Conservation (phyloP, 2,797 vertebrate species). For the Tragelaphus eurycerus region DNA sequence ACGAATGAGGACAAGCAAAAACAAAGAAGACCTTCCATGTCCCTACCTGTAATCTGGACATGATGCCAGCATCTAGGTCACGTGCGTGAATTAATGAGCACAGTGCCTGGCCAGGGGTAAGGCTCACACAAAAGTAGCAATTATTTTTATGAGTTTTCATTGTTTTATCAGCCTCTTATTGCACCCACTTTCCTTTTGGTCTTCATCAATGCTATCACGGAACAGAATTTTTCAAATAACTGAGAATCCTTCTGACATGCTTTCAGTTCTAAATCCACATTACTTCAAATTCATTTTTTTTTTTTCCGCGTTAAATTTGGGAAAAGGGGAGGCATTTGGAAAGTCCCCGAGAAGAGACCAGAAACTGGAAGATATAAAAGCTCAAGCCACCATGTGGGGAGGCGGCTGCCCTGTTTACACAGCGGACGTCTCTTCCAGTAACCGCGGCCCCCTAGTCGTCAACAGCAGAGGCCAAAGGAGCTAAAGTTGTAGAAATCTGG, state of each 20-base stretch:
- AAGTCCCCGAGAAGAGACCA: conserved; percentile 77
- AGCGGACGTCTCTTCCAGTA: conserved; percentile 76
- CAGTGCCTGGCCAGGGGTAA: background rate
- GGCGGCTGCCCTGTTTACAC: conserved; percentile 61
- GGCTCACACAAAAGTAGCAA: fast-evolving
- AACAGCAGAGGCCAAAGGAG: background rate
- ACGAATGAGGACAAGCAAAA: background rate
- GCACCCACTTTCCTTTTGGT: background rate
- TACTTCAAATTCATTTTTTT: background rate
- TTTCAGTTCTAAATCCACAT: background rate
- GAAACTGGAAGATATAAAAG: conserved; percentile 76
- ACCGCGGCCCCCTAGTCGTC: conserved; percentile 12
- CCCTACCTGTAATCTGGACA: background rate
- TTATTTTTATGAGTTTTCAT: background rate
- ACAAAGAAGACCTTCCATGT: background rate
- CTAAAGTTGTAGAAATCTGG: background rate
- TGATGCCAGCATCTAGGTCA: too few species aligned
- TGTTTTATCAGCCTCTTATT: background rate
- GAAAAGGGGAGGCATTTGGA: conserved; percentile 63
- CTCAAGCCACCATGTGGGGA: conserved; percentile 73
- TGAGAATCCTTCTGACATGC: fast-evolving
- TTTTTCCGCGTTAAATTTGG: conserved; percentile 45
- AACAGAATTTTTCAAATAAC: background rate
- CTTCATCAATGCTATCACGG: background rate
- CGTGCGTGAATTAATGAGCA: fast-evolving